Evolutionary conservation across 1,140 invertebrate genomes (phyloP).

Genomic region (Drosophila pruinosa): DNA sequence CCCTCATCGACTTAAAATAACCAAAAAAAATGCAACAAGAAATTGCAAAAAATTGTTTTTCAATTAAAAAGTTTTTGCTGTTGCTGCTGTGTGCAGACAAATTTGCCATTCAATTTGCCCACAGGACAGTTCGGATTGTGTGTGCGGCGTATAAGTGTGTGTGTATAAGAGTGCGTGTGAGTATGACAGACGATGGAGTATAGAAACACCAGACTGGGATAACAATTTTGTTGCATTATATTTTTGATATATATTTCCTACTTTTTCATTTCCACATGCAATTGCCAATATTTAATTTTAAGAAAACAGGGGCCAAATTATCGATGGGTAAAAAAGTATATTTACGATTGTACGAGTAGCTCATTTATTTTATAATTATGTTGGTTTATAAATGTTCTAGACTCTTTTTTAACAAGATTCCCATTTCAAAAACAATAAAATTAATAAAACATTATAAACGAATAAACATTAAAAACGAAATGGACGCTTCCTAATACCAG

Average conservation of each 20-base stretch:
- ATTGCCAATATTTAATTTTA: background rate
- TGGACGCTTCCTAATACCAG: too few relatives aligned
- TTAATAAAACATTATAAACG: too few relatives aligned
- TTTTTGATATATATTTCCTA: background rate
- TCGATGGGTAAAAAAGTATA: background rate
- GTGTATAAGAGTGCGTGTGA: background rate
- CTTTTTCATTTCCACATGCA: background rate
- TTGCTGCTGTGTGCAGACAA: conserved; percentile 66
- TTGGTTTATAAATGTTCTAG: too few relatives aligned
- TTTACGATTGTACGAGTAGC: too few relatives aligned
- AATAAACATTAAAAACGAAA: too few relatives aligned
- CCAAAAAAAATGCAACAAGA: conserved; percentile 57
- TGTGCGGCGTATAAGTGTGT: background rate
- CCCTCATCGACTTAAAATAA: conserved; percentile 19
- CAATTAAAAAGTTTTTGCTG: conserved; percentile 79
- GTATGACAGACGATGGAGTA: conserved; percentile 6
- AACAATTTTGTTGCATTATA: conserved; percentile 13
- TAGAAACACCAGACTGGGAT: background rate
- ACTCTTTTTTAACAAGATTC: too few relatives aligned
- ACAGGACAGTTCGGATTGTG: conserved; percentile 35
- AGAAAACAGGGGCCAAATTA: too few relatives aligned
- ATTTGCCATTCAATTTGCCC: conserved; percentile 77
- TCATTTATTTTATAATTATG: too few relatives aligned
- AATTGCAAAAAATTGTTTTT: conserved; percentile 74
- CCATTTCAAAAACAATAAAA: too few relatives aligned